A percentile compares a stretch with the other conserved stretches of the same genome.
Conservation (phyloP, 1,140 invertebrate genomes). For the Cecropterus lyciades region DNA sequence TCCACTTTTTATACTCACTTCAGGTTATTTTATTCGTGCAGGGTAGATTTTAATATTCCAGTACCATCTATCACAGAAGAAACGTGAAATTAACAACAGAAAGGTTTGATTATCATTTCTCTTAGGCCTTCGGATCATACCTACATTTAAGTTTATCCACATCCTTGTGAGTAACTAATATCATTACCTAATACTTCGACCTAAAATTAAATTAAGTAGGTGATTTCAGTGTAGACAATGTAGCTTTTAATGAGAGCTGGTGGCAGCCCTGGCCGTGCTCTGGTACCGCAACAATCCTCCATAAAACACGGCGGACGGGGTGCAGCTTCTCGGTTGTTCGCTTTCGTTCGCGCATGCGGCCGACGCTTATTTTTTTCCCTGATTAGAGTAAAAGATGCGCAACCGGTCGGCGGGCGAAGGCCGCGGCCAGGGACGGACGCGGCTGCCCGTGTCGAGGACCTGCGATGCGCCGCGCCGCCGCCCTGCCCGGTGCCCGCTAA, state of each 20-base stretch:
- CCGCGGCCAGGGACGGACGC: slow-evolving; percentile 63
- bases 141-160: no score
- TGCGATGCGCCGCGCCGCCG: slow-evolving; percentile 45
- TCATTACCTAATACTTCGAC: no score
- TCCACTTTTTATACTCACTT: no score
- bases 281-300: slow-evolving; percentile 69
- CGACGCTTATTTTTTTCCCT: slow-evolving; percentile 73
- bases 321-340: slow-evolving; percentile 71
- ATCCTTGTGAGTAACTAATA: no score
- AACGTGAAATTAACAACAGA: no score
- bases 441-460: slow-evolving; percentile 54
- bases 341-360: slow-evolving; percentile 74
- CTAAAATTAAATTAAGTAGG: no score
- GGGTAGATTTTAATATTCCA: no score
- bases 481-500: slow-evolving; percentile 60
- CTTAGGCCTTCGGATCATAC: not conserved
- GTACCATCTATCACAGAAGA: no score
- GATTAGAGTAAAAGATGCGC: slow-evolving; percentile 81
- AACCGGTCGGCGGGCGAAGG: slow-evolving; percentile 77
- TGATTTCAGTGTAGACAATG: no score
- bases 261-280: slow-evolving; percentile 48
- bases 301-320: slow-evolving; percentile 71
- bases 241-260: not conserved
- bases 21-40: no score
- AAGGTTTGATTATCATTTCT: not conserved